Percentiles rank a stretch among this genome's conserved stretches.
phyloP scores from a whole-genome alignment of 2,888 invertebrate species.

The Cerastis rubricosa region DNA sequence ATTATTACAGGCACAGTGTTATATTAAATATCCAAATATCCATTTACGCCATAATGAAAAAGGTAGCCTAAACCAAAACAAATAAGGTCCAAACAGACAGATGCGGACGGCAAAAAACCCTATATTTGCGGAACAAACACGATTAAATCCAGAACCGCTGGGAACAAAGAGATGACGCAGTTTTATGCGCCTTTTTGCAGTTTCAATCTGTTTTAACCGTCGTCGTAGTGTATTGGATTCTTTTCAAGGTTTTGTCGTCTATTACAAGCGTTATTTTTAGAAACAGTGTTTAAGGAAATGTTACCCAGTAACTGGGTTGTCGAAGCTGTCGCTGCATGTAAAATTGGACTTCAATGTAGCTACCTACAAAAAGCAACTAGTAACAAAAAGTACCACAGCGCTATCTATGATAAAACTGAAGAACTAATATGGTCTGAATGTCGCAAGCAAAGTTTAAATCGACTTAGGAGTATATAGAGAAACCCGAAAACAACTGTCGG shows the following conservation, averaged over 20 bases:
- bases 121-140: slow-evolving; percentile 70
- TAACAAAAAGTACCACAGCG: no score
- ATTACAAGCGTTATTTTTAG: background rate
- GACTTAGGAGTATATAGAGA: no score
- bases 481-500: no score
- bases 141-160: slow-evolving; percentile 60
- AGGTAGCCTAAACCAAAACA: slow-evolving; percentile 25
- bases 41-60: slow-evolving; percentile 14
- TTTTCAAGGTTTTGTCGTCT: background rate
- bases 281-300: background rate
- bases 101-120: slow-evolving; percentile 58
- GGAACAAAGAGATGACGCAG: slow-evolving; percentile 46
- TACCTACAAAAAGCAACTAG: no score
- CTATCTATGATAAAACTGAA: no score
- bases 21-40: background rate
- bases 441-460: no score
- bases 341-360: background rate
- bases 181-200: slow-evolving; percentile 36
- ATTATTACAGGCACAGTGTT: background rate
- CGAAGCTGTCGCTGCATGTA: background rate
- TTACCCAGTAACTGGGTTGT: background rate
- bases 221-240: slow-evolving; percentile 39
- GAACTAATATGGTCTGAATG: no score
- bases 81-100: slow-evolving; percentile 37
- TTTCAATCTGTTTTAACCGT: slow-evolving; percentile 33